These are phyloP conservation scores for Ophioninae sp. DNA, from an alignment of 2,888 invertebrate genomes.

Conservation along the genomic window DNA sequence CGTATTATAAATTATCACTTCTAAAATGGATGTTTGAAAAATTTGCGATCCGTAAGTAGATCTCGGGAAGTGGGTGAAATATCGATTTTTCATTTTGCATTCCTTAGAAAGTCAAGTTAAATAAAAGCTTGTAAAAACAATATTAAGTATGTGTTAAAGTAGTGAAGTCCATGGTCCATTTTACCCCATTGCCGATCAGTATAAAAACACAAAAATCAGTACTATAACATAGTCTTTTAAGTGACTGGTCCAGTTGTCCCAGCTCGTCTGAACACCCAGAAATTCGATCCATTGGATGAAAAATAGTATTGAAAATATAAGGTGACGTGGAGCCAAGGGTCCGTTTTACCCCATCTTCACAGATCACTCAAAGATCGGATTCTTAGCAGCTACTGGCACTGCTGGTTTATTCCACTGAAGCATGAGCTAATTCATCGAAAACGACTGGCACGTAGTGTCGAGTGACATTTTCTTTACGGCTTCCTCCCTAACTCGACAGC, in stretches of 20 bases:
- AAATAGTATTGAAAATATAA: background rate
- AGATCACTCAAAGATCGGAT: background rate
- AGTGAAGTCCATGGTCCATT: background rate
- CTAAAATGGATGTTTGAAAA: too few relatives aligned
- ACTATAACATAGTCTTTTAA: background rate
- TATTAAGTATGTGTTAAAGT: too few relatives aligned
- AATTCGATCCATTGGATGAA: background rate
- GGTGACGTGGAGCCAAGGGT: background rate
- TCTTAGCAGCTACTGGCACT: background rate
- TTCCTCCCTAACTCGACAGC: constrained; percentile 44
- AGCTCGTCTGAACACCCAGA: background rate
- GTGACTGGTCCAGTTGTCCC: background rate
- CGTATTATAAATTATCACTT: too few relatives aligned
- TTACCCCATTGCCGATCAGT: background rate
- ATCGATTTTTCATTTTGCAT: too few relatives aligned
- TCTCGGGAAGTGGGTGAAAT: too few relatives aligned
- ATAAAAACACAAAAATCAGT: background rate
- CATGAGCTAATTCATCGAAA: constrained; percentile 62
- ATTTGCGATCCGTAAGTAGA: too few relatives aligned
- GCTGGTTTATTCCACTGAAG: constrained; percentile 8
- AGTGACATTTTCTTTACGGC: constrained; percentile 64
- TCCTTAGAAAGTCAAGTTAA: too few relatives aligned
- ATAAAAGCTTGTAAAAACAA: too few relatives aligned
- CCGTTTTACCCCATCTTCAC: background rate
- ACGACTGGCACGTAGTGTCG: constrained; percentile 60